A percentile compares a stretch with the other conserved stretches of the same genome.
These are phyloP conservation scores for Hyles lineata DNA, from an alignment of 2,888 invertebrate species.

Conservation along the genomic window DNA sequence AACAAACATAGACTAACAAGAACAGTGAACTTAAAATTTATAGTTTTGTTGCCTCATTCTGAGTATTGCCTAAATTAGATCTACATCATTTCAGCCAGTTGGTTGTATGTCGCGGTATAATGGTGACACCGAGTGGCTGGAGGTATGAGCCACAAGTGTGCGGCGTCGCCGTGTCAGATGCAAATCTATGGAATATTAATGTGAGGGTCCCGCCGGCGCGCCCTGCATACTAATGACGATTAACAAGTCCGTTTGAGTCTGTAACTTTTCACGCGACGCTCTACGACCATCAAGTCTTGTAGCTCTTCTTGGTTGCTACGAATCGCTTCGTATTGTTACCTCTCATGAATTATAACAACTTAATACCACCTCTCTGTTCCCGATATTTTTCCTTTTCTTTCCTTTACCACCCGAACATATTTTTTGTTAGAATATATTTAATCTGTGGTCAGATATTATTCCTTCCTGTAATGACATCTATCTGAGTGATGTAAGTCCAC, in stretches of 20 bases:
- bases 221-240: conserved; percentile 19
- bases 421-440: too few species aligned
- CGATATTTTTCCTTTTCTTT: too few species aligned
- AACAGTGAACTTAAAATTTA: too few species aligned
- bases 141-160: neutral
- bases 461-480: too few species aligned
- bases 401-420: too few species aligned
- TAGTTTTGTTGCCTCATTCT: neutral
- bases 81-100: neutral
- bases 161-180: neutral
- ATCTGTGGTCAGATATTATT: too few species aligned
- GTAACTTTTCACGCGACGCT: neutral
- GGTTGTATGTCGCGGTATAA: neutral
- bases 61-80: neutral
- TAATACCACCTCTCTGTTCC: too few species aligned
- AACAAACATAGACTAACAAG: too few species aligned
- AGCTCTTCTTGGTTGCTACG: neutral
- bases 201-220: neutral
- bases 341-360: too few species aligned
- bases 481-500: too few species aligned
- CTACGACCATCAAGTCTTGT: neutral
- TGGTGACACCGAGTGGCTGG: neutral
- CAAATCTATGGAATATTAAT: conserved; percentile 18
- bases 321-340: too few species aligned
- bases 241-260: conserved; percentile 3